A percentile compares a stretch with the other conserved stretches of the same genome.
These are phyloP conservation scores for Pristionchus maxplancki DNA, from an alignment of 2,888 invertebrate genomes.

Conservation along the genomic window DNA sequence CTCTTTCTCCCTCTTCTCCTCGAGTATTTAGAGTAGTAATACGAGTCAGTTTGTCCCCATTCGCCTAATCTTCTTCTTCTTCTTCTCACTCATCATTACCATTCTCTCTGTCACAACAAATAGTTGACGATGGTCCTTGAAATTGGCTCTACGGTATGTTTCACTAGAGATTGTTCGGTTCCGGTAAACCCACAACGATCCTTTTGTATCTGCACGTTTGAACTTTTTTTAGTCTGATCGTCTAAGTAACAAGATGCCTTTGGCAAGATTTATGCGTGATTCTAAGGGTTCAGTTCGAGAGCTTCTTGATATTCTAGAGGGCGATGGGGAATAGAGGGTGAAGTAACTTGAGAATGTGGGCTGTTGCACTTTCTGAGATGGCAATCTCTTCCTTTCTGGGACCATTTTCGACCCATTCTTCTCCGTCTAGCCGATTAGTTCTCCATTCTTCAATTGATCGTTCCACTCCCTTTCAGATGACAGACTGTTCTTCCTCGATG, in stretches of 20 bases:
- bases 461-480: conserved; percentile 32
- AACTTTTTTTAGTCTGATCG: too few relatives aligned
- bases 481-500: neutral
- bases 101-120: neutral
- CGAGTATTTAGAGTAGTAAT: conserved; percentile 36
- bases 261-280: too few relatives aligned
- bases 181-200: too few relatives aligned
- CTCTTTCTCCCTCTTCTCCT: neutral
- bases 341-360: neutral
- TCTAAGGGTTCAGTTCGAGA: neutral
- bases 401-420: neutral
- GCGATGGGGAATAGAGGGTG: neutral
- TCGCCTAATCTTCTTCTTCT: conserved; percentile 4
- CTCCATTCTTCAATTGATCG: neutral
- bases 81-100: conserved; percentile 11
- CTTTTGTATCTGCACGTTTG: too few relatives aligned
- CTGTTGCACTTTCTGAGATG: neutral
- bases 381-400: neutral
- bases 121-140: conserved; percentile 20
- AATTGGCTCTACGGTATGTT: neutral
- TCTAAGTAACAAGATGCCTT: too few relatives aligned
- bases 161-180: neutral
- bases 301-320: neutral
- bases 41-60: neutral
- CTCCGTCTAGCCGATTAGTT: neutral